These are phyloP conservation scores for Platysteira castanea DNA, from an alignment of 2,113 vertebrate species.

Conservation along the genomic window DNA sequence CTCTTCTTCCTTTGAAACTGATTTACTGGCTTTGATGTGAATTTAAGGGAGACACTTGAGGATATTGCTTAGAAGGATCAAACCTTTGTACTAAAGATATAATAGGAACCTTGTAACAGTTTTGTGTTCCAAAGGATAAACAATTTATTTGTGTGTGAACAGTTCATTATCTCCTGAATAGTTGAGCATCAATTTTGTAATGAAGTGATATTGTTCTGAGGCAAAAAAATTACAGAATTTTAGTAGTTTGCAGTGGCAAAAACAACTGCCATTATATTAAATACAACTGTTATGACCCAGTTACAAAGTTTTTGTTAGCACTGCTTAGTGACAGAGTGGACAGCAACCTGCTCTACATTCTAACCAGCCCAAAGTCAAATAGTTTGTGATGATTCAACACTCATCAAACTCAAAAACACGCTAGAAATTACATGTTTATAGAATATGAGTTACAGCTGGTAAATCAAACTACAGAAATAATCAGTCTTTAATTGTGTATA, in stretches of 20 bases:
- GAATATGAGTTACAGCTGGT: background rate
- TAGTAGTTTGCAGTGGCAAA: background rate
- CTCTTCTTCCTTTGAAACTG: conserved; percentile 50
- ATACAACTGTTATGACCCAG: background rate
- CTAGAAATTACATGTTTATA: background rate
- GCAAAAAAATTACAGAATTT: background rate
- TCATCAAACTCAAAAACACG: too few species aligned
- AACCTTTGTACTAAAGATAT: background rate
- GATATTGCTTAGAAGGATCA: background rate
- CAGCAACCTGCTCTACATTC: background rate
- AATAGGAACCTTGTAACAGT: background rate
- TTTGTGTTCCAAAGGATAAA: background rate
- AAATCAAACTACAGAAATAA: background rate
- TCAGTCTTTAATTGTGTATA: background rate
- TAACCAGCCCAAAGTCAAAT: background rate
- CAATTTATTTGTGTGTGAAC: background rate
- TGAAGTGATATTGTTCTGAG: background rate
- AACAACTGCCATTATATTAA: background rate
- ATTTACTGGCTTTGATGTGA: conserved; percentile 61
- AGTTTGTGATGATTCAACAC: too few species aligned
- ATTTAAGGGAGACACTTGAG: conserved; percentile 10
- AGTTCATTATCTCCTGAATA: background rate
- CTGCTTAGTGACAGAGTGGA: background rate
- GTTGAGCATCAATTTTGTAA: background rate
- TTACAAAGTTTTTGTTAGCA: background rate